A percentile compares a stretch with the other conserved stretches of the same genome.
Evolutionary conservation across 37 sponge, comb jelly and placozoan genomes (phyloP).

Genomic region (Mnemiopsis leidyi): DNA sequence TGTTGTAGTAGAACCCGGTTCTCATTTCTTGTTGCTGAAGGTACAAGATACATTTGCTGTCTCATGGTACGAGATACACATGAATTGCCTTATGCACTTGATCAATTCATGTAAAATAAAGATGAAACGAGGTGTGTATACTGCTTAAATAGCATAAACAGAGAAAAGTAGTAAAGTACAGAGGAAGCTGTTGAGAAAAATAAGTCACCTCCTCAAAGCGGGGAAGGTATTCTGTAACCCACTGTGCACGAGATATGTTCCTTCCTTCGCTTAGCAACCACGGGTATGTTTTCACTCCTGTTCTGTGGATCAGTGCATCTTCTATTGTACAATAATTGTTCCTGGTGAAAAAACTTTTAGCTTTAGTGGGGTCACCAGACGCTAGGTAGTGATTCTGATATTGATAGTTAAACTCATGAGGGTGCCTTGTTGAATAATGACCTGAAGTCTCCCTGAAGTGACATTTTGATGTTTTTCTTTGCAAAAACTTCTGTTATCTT

Average conservation of each 20-base stretch:
- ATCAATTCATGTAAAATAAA: too few relatives aligned
- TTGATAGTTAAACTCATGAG: too few relatives aligned
- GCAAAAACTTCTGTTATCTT: background rate
- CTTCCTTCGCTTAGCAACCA: constrained; percentile 11
- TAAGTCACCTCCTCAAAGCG: background rate
- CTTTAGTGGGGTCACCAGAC: background rate
- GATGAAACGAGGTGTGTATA: too few relatives aligned
- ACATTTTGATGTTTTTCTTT: background rate
- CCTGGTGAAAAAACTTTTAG: background rate
- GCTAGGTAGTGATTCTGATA: too few relatives aligned
- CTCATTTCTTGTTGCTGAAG: background rate
- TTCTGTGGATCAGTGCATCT: constrained; percentile 13
- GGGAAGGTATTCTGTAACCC: background rate
- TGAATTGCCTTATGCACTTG: too few relatives aligned
- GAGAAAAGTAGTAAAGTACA: too few relatives aligned
- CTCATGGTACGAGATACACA: too few relatives aligned
- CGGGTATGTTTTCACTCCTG: background rate
- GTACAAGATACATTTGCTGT: too few relatives aligned
- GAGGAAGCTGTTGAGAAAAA: too few relatives aligned
- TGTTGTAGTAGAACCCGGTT: constrained; percentile 7
- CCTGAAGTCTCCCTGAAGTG: background rate
- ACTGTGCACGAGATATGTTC: background rate
- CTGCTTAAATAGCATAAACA: too few relatives aligned
- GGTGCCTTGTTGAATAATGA: too few relatives aligned
- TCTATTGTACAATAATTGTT: background rate